A percentile compares a stretch with the other conserved stretches of the same genome.
Conservation (phyloP, 2,888 invertebrate genomes). For the Ectemnius lituratus region DNA sequence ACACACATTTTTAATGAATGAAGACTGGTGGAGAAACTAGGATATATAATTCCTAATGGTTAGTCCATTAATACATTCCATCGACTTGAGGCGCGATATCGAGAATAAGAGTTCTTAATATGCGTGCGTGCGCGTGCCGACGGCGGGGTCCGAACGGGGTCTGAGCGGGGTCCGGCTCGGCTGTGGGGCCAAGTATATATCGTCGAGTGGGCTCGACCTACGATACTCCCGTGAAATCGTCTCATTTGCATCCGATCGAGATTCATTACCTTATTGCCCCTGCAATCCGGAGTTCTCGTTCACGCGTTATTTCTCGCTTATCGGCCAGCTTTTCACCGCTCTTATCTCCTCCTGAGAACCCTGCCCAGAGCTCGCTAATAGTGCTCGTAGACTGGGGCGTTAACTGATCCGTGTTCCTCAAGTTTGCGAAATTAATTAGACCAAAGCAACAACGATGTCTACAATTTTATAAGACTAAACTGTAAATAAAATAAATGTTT, state of each 20-base stretch:
- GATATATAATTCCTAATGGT: too few species aligned
- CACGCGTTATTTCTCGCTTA: slow-evolving; percentile 2
- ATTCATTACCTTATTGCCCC: slow-evolving; percentile 64
- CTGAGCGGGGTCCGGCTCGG: slow-evolving; percentile 20
- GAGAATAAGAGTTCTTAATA: slow-evolving; percentile 37
- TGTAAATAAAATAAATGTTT: too few species aligned
- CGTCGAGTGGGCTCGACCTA: slow-evolving; percentile 23
- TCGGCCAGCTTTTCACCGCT: slow-evolving; percentile 31
- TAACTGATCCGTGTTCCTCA: too few species aligned
- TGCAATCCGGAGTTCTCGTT: slow-evolving; percentile 52
- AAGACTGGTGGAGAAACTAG: too few species aligned
- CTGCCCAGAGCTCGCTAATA: too few species aligned
- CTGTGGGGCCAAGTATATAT: slow-evolving; percentile 14
- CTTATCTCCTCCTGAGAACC: slow-evolving; percentile 22
- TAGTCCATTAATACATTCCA: too few species aligned
- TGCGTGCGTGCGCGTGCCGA: slow-evolving; percentile 58
- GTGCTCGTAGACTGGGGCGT: too few species aligned
- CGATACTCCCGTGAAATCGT: slow-evolving; percentile 45
- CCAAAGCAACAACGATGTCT: too few species aligned
- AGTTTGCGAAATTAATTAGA: too few species aligned
- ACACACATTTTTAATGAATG: too few species aligned
- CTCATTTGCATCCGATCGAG: slow-evolving; percentile 67
- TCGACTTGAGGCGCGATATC: too few species aligned
- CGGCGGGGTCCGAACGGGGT: background rate
- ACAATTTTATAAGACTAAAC: too few species aligned